A percentile compares a stretch with the other conserved stretches of the same genome.
These are phyloP conservation scores for Achlya flavicornis DNA, from an alignment of 2,888 invertebrate species.

Conservation along the genomic window DNA sequence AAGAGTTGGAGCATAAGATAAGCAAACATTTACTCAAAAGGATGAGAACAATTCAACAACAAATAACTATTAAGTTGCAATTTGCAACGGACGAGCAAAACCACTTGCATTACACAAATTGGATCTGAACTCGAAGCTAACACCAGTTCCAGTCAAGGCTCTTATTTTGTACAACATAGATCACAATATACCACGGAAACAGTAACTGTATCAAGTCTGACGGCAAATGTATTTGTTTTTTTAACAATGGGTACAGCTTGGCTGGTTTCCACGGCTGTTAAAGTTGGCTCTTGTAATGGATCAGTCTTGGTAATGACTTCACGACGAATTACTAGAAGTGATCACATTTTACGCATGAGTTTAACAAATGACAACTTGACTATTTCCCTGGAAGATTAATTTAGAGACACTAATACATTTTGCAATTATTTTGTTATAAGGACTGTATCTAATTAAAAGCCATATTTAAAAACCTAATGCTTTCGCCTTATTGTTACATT, in stretches of 20 bases:
- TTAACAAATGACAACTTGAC: background rate
- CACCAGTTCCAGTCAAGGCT: background rate
- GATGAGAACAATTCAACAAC: slow-evolving; percentile 25
- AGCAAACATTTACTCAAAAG: slow-evolving; percentile 40
- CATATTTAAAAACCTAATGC: no score
- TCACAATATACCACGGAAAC: background rate
- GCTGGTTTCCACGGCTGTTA: slow-evolving; percentile 31
- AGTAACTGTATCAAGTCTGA: background rate
- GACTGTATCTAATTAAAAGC: background rate
- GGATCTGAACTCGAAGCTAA: slow-evolving; percentile 5
- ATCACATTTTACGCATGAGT: slow-evolving; percentile 20
- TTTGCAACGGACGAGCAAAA: slow-evolving; percentile 27
- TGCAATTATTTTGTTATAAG: background rate
- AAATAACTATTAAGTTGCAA: slow-evolving; percentile 29
- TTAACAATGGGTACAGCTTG: slow-evolving; percentile 13
- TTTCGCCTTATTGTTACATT: no score
- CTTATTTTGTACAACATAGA: background rate
- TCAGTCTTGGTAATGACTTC: slow-evolving; percentile 19
- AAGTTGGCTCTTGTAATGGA: slow-evolving; percentile 28
- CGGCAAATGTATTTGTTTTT: background rate
- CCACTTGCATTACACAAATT: slow-evolving; percentile 22
- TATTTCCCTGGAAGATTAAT: background rate
- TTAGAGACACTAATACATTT: background rate
- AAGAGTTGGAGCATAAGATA: slow-evolving; percentile 28
- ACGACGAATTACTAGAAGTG: slow-evolving; percentile 21